Base-by-base conservation (phyloP, 2,888 invertebrate species). In the Ectobius pallidus region DNA sequence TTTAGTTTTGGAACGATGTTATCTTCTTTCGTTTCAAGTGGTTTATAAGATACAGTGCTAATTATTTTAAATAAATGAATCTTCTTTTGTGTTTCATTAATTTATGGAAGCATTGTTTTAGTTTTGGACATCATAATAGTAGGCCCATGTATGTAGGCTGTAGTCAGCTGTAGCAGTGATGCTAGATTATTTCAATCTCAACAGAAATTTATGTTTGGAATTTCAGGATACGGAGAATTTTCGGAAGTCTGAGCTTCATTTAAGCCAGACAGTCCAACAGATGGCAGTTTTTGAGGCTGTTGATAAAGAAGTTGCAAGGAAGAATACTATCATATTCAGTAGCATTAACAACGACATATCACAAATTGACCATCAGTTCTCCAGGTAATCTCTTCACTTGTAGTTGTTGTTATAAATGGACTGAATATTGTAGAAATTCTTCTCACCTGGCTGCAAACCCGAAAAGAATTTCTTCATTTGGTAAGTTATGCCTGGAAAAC, bases 261-360 rank as follows among this genome's bases (percentile, higher is more conserved):
- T 87, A 75, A 86, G 87, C 79, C 87, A 88, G 81, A 89, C 80
- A 80, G 88, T 86, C 78, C 91, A 89, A 81, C 90, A 90, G 81
- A 90, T 92, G 86, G 88, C 90, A 27, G 85, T 92, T 6, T 86
- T 88, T 71, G 89, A 89, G 77, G 88, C 90, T 79, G 86, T 92
- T 32, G 91, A 92, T 78, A 89, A 88, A 78, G 92, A 92, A 81
- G 85, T 91, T 16, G 90, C 92, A 79, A 86, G 90, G 67, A 87
- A 90, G 14, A 93, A 94, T 83, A 92, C 92, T 14, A 91, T 93
- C 77, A 85, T 91, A 55, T 93, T 90, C 81, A 92, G 92, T 76
- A 91, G 91, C 78, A 90, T 92, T 76, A 91, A 90, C 77, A 91
- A 90, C 80, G 93, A 93, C 80, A 89, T 90, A 52, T 85, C 86